These are phyloP conservation scores for Megaleporinus macrocephalus DNA, from an alignment of 2,113 vertebrate genomes.

Conservation along the genomic window DNA sequence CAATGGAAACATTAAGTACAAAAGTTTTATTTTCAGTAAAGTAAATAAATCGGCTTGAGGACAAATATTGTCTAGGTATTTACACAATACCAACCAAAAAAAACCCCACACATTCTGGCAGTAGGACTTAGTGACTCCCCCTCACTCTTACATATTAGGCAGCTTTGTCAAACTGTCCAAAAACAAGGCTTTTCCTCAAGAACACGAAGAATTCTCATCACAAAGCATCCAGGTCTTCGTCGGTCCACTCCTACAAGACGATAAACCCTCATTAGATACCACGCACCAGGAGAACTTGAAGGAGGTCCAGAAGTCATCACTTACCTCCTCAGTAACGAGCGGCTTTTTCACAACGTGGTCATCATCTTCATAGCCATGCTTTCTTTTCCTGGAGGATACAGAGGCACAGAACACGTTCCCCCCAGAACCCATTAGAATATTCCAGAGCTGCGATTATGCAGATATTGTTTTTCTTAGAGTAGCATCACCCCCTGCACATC, in stretches of 20 bases:
- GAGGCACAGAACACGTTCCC: background rate
- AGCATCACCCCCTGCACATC: background rate
- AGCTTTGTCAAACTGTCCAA: background rate
- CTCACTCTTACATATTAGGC: background rate
- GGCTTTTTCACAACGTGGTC: constrained; percentile 85
- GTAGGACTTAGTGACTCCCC: background rate
- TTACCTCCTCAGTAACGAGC: constrained; percentile 81
- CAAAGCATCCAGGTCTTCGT: constrained; percentile 81
- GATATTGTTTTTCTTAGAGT: constrained; percentile 6
- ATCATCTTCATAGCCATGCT: constrained; percentile 91
- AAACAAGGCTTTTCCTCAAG: background rate
- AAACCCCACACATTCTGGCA: background rate
- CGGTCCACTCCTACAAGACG: constrained; percentile 89
- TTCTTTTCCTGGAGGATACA: constrained; percentile 84
- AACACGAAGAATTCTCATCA: background rate
- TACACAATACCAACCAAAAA: constrained; percentile 13
- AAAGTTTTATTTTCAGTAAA: constrained; percentile 65
- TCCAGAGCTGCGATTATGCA: background rate
- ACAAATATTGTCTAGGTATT: constrained; percentile 41
- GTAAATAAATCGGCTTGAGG: constrained; percentile 9
- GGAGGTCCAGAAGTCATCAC: background rate
- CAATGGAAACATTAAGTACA: constrained; percentile 48
- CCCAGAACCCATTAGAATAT: background rate
- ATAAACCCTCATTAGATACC: constrained; percentile 24
- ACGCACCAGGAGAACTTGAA: background rate